phyloP scores from a whole-genome alignment of 2,113 vertebrate genomes.

The Oceanodroma tethys region DNA sequence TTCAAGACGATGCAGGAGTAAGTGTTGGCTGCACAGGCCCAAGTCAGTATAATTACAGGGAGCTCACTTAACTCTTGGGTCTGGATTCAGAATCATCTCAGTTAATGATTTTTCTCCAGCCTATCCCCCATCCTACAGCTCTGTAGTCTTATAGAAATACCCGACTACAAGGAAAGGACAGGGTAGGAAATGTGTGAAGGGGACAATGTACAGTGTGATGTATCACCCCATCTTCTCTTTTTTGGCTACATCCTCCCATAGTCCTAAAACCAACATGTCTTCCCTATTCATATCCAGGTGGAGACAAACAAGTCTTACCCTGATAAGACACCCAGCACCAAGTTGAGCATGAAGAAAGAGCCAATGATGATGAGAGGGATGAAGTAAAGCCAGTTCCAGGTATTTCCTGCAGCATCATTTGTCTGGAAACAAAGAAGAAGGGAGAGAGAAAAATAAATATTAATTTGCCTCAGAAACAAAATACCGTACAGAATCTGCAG shows the following conservation, averaged over 20 bases:
- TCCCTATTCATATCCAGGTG: background rate
- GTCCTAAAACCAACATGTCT: background rate
- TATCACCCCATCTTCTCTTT: background rate
- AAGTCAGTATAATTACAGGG: background rate
- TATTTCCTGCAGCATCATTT: conserved; percentile 92
- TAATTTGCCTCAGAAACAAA: background rate
- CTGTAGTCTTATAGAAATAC: background rate
- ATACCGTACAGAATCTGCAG: background rate
- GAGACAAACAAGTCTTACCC: conserved; percentile 78
- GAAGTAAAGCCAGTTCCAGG: conserved; percentile 96
- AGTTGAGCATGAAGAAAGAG: conserved; percentile 97
- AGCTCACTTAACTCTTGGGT: background rate
- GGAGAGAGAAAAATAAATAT: background rate
- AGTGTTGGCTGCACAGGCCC: background rate
- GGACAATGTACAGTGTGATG: background rate
- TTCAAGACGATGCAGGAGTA: background rate
- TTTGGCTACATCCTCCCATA: background rate
- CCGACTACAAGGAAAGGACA: background rate
- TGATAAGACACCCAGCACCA: conserved; percentile 91
- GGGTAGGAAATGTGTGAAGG: background rate
- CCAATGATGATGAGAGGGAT: conserved; percentile 96
- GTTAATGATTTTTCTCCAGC: background rate
- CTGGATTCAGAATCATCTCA: background rate
- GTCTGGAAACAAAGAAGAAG: conserved; percentile 74
- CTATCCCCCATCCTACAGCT: background rate